phyloP scores from a whole-genome alignment of 2,888 invertebrate genomes.

The Tenthredo distinguenda region DNA sequence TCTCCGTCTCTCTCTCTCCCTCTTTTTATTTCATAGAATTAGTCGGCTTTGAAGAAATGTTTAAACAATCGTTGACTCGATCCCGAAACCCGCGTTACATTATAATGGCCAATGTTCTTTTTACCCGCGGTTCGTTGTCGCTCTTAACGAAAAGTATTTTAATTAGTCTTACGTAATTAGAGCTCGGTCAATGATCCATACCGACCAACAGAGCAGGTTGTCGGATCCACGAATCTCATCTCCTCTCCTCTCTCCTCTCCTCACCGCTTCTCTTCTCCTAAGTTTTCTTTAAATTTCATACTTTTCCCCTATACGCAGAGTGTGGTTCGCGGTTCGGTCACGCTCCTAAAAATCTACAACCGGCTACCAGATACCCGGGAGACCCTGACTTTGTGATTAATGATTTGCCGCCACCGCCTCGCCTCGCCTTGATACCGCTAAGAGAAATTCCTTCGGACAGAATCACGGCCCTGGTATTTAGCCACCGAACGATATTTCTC shows the following conservation, averaged over 20 bases:
- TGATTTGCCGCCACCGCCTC: slow-evolving; percentile 7
- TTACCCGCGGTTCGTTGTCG: not conserved
- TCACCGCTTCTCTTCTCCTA: not conserved
- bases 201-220: not conserved
- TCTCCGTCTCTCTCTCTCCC: not conserved
- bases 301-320: not conserved
- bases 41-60: not conserved
- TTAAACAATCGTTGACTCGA: not conserved
- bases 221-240: not conserved
- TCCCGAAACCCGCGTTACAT: not conserved
- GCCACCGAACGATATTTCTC: not conserved
- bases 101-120: not conserved
- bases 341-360: not conserved
- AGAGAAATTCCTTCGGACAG: slow-evolving; percentile 16
- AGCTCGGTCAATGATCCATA: slow-evolving; percentile 28
- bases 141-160: not conserved
- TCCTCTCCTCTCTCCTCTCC: not conserved
- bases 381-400: slow-evolving; percentile 23
- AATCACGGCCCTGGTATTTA: not conserved
- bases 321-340: not conserved
- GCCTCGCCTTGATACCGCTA: slow-evolving; percentile 28
- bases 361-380: slow-evolving; percentile 8
- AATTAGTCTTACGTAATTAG: slow-evolving; percentile 42
- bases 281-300: not conserved
- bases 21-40: not conserved